A percentile compares a stretch with the other conserved stretches of the same genome.
Conservation (phyloP, 2,113 vertebrate species). For the Hydrochoerus hydrochaeris region DNA sequence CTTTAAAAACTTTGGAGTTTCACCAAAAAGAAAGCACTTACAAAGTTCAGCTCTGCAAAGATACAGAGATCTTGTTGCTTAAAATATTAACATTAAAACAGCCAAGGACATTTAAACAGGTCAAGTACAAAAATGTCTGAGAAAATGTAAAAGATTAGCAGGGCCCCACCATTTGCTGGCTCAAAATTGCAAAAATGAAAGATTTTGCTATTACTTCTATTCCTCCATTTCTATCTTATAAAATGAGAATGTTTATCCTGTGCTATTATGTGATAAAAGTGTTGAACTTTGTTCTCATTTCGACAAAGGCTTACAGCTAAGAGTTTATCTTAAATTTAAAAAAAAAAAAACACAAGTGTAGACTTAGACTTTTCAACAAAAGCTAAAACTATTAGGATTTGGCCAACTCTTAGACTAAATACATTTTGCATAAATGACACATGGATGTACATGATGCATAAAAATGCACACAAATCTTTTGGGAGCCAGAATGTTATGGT, state of each 20-base stretch:
- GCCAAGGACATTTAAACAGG: not conserved
- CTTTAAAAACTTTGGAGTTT: not conserved
- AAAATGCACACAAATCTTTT: not conserved
- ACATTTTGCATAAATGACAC: not conserved
- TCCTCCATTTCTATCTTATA: not conserved
- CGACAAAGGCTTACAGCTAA: not conserved
- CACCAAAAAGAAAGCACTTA: not conserved
- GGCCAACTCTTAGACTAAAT: not conserved
- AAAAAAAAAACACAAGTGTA: not conserved
- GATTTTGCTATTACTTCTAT: not conserved
- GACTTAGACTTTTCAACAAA: not conserved
- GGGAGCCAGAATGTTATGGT: not conserved
- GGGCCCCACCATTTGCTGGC: not conserved
- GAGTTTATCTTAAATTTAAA: not conserved
- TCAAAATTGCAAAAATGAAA: not conserved
- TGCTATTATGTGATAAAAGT: not conserved
- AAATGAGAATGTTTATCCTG: not conserved
- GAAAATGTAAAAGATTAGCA: not conserved
- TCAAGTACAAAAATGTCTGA: not conserved
- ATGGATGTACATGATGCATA: not conserved
- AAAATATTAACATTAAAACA: not conserved
- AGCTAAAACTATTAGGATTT: not conserved
- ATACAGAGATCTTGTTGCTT: not conserved
- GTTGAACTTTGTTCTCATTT: not conserved
- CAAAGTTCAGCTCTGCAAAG: not conserved